A percentile compares a stretch with the other conserved stretches of the same genome.
Conservation (phyloP, 2,797 vertebrate genomes). For the Scleropages formosus region DNA sequence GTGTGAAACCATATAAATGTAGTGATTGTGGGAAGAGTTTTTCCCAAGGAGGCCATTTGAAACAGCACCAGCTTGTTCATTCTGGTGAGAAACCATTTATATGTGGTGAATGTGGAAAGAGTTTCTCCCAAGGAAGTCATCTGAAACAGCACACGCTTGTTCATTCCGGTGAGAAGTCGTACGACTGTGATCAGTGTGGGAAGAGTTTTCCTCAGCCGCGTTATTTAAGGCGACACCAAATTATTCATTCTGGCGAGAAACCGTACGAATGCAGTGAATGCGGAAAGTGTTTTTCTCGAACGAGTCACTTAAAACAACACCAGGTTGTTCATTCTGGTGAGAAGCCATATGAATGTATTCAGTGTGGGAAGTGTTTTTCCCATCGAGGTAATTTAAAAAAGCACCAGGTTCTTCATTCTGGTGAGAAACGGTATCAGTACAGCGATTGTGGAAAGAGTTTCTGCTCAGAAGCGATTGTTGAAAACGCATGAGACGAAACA, state of each 20-base stretch:
- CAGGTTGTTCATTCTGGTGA: constrained; percentile 14
- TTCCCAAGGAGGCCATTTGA: not conserved
- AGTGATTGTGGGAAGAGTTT: constrained; percentile 19
- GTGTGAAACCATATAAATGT: constrained; percentile 14
- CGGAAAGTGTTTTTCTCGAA: constrained; percentile 12
- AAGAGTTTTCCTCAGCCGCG: constrained; percentile 8
- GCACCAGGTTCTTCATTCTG: constrained; percentile 7
- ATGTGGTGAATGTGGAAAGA: not conserved
- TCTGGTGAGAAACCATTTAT: not conserved
- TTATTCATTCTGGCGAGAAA: not conserved
- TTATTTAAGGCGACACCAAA: constrained; percentile 10
- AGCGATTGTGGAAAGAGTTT: too few species aligned
- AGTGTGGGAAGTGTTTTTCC: constrained; percentile 16
- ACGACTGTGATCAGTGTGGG: not conserved
- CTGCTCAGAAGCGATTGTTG: too few species aligned
- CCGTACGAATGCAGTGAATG: not conserved
- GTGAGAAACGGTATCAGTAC: not conserved
- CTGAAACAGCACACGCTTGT: not conserved
- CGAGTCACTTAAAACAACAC: not conserved
- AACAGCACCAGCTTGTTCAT: constrained; percentile 5
- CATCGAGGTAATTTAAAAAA: not conserved
- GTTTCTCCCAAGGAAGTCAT: constrained; percentile 6
- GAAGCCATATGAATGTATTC: constrained; percentile 8
- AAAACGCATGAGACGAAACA: too few species aligned
- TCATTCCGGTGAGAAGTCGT: not conserved